Conservation (phyloP, 2,888 invertebrate genomes). For the Noctuana brunneofusca region DNA sequence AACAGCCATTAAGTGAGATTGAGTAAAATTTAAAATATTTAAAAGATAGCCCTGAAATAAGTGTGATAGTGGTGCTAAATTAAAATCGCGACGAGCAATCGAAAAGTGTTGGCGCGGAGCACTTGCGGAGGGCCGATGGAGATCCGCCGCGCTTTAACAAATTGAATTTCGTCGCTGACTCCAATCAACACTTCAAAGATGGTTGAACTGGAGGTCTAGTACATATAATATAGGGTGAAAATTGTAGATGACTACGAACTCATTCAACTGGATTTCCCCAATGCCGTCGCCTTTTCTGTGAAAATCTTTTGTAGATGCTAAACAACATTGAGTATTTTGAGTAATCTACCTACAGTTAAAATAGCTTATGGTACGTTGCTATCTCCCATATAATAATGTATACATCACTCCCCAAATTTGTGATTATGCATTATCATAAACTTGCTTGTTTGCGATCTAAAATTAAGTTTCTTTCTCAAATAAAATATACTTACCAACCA, state of each 20-base stretch:
- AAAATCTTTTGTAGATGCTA: neutral
- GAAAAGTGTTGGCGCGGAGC: neutral
- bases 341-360: no score
- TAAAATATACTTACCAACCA: no score
- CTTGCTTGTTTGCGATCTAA: no score
- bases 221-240: neutral
- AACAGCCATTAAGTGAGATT: no score
- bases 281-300: no score
- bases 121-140: slow-evolving; percentile 64
- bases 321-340: no score
- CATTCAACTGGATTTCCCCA: neutral
- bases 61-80: neutral
- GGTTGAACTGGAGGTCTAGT: neutral
- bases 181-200: slow-evolving; percentile 36
- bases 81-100: neutral
- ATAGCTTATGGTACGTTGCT: no score
- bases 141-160: slow-evolving; percentile 46
- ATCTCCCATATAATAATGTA: no score
- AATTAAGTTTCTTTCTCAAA: no score
- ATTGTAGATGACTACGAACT: neutral
- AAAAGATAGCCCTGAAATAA: neutral
- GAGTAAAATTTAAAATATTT: no score
- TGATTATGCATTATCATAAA: no score
- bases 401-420: no score
- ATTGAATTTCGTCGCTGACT: slow-evolving; percentile 61